Evolutionary conservation across 2,113 vertebrate genomes (phyloP).

Genomic region (Pseudopodoces humilis): DNA sequence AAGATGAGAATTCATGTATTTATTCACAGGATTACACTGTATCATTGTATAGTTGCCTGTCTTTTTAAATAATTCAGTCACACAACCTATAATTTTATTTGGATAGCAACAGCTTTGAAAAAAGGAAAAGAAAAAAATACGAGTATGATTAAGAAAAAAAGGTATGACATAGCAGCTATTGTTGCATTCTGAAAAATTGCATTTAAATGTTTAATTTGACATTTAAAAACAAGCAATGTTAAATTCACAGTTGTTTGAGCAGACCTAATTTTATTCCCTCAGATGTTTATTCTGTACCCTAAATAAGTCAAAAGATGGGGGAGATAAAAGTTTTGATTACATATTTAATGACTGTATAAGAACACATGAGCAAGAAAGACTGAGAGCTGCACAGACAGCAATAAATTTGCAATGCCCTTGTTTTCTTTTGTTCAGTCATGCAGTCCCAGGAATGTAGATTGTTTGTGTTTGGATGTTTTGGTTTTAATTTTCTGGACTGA

Average conservation of each 20-base stretch:
- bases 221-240: not conserved
- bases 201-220: not conserved
- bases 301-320: conserved; percentile 1
- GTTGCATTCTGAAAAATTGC: not conserved
- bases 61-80: not conserved
- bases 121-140: not conserved
- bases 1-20: not conserved
- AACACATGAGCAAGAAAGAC: not conserved
- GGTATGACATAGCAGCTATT: not conserved
- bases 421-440: not conserved
- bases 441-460: not conserved
- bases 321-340: not conserved
- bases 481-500: not conserved
- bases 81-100: not conserved
- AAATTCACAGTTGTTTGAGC: not conserved
- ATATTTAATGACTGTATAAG: not conserved
- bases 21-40: not conserved
- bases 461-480: not conserved
- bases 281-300: conserved; percentile 23
- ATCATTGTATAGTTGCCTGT: not conserved
- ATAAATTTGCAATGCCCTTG: not conserved
- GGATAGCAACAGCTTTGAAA: not conserved
- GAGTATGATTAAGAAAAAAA: not conserved
- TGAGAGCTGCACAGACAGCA: not conserved
- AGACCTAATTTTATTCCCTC: conserved; percentile 13